Conservation (phyloP, 2,113 vertebrate species). For the Sula dactylatra region DNA sequence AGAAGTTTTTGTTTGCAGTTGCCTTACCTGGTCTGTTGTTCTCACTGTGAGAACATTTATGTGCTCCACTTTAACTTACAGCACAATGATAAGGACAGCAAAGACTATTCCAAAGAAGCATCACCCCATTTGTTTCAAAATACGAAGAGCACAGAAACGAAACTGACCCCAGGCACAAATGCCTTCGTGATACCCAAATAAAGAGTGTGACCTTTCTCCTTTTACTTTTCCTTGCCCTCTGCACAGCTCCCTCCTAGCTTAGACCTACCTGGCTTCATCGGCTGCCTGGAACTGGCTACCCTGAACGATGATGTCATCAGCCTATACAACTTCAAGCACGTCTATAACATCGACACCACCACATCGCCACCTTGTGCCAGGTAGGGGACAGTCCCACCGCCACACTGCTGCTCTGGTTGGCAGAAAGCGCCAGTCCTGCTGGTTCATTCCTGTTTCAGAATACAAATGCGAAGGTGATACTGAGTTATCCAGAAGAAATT, state of each 20-base stretch:
- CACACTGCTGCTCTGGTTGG: background rate
- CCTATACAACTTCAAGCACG: constrained; percentile 90
- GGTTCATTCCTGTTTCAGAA: background rate
- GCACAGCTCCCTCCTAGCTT: constrained; percentile 87
- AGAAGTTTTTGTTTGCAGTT: background rate
- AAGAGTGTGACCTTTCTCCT: background rate
- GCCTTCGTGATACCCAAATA: background rate
- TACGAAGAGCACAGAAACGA: background rate
- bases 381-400: constrained; percentile 48
- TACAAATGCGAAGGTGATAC: background rate
- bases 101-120: background rate
- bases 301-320: constrained; percentile 94
- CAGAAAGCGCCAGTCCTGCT: background rate
- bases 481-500: background rate
- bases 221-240: background rate
- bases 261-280: constrained; percentile 87
- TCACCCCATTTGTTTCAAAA: background rate
- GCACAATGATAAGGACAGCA: background rate
- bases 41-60: background rate
- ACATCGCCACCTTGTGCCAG: constrained; percentile 85
- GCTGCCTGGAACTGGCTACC: constrained; percentile 90
- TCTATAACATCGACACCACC: constrained; percentile 82
- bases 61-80: background rate
- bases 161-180: background rate
- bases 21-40: background rate